Base-by-base conservation (phyloP, 2,888 invertebrate species). In the Lutraria lutraria region DNA sequence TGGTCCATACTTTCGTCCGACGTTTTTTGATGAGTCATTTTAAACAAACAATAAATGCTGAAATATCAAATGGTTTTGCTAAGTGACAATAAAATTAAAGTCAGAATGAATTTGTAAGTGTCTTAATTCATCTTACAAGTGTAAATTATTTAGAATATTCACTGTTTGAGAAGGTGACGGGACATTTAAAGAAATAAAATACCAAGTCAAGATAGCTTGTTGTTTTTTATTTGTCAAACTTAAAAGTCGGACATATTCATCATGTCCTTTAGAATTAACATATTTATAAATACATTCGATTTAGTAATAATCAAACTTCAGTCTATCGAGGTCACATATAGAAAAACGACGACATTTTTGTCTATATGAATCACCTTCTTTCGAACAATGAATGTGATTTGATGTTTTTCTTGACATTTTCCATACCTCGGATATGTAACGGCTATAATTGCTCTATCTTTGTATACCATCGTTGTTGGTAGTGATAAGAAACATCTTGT, bases 371-470 rank as follows among this genome's bases (percentile, higher is more conserved):
- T 85, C 85, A 85, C 80, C 53, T 56, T 60, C 34, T 56, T 80
- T 34, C 12, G 34, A 85, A 85, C 85, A 85, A 85, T 85, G 60
- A 85, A 79, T 85, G 85, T 56, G 54, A 80, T 85, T 85, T 80
- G 56, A 85, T 80, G 85, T 85, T 80, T 80, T 80, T 85, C 79
- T 85, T 85, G 85, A 85, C 85, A 85, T 85, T 85, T 85, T 85
- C 85, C 43, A 85, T 85, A 85, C 63, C 60, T 80, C 80, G 85
- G 80, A 85, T 80, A 80, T 80, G 85, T 85, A 53, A 80, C 60
- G 60, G 56, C 85, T 85, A 85, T 85, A 60, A 85, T 60, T 85
- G 80, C n/a, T 76, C 34, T 76, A 80, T 80, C 56, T 85, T 60
- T 54, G 85, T 15, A 34, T 85, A 80, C 60, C 85, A 80, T 16